Conservation (phyloP, 2,113 vertebrate genomes). For the Vombatus ursinus region DNA sequence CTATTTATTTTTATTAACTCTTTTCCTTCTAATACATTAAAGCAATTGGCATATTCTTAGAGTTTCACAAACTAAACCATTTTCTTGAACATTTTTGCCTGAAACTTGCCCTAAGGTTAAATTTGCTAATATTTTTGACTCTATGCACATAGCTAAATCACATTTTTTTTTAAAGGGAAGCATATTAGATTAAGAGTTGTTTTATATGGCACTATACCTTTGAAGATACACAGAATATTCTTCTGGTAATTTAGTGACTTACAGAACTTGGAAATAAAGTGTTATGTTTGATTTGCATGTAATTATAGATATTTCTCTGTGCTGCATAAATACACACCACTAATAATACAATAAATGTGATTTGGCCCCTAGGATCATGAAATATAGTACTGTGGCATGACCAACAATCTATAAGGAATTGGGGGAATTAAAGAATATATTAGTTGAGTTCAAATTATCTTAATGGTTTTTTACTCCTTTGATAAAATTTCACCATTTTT, state of each 20-base stretch:
- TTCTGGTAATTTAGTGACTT: slow-evolving; percentile 5
- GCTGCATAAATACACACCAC: background rate
- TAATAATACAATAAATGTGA: slow-evolving; percentile 6
- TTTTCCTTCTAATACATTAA: background rate
- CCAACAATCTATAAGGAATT: slow-evolving; percentile 1
- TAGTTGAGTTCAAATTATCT: slow-evolving; percentile 42
- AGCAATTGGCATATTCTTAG: background rate
- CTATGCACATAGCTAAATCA: background rate
- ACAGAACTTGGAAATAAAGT: background rate
- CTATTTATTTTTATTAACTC: background rate
- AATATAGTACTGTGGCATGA: slow-evolving; percentile 21
- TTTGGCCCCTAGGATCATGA: slow-evolving; percentile 22
- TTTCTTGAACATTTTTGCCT: slow-evolving; percentile 37
- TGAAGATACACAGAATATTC: background rate
- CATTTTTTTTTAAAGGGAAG: slow-evolving; percentile 15
- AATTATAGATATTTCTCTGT: slow-evolving; percentile 31
- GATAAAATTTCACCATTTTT: slow-evolving; percentile 5
- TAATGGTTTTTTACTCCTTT: slow-evolving; percentile 35
- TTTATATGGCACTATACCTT: background rate
- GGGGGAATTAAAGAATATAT: slow-evolving; percentile 52
- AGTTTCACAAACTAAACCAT: background rate
- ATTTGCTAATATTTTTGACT: slow-evolving; percentile 17
- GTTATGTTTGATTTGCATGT: background rate
- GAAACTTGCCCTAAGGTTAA: slow-evolving; percentile 12
- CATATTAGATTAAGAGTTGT: background rate